These are phyloP conservation scores for Alentia gelatinosa DNA, from an alignment of 2,888 invertebrate genomes.

Conservation along the genomic window DNA sequence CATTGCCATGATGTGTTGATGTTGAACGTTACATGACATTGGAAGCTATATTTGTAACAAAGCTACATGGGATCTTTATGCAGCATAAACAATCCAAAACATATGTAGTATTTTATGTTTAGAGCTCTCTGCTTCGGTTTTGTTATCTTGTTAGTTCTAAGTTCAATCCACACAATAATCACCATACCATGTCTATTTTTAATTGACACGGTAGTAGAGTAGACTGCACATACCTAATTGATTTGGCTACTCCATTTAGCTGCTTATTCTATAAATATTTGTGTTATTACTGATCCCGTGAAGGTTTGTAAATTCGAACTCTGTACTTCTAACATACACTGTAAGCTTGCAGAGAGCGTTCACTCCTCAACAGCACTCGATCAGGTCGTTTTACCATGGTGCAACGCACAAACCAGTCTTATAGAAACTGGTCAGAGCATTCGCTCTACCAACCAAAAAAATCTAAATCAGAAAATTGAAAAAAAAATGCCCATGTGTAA, in stretches of 20 bases:
- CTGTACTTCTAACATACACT: not conserved
- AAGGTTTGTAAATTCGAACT: not conserved
- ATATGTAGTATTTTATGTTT: not conserved
- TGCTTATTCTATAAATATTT: too few species aligned
- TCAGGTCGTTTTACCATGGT: constrained; percentile 11
- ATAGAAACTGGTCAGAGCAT: not conserved
- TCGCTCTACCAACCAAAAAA: not conserved
- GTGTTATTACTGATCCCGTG: not conserved
- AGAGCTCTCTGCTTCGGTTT: not conserved
- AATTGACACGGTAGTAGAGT: not conserved
- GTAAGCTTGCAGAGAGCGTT: constrained; percentile 22
- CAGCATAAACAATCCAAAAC: not conserved
- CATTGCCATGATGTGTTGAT: not conserved
- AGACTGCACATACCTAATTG: not conserved
- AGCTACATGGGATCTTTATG: not conserved
- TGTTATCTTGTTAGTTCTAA: not conserved
- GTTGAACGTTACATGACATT: not conserved
- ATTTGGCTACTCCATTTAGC: not conserved
- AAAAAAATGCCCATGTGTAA: not conserved
- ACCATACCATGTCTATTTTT: not conserved
- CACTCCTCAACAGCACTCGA: constrained; percentile 33
- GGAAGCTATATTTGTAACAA: not conserved
- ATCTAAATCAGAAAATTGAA: not conserved
- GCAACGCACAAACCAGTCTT: not conserved
- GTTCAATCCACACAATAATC: too few species aligned